Evolutionary conservation across 1,140 invertebrate genomes (phyloP).

Genomic region (Drosophila fuyamai): DNA sequence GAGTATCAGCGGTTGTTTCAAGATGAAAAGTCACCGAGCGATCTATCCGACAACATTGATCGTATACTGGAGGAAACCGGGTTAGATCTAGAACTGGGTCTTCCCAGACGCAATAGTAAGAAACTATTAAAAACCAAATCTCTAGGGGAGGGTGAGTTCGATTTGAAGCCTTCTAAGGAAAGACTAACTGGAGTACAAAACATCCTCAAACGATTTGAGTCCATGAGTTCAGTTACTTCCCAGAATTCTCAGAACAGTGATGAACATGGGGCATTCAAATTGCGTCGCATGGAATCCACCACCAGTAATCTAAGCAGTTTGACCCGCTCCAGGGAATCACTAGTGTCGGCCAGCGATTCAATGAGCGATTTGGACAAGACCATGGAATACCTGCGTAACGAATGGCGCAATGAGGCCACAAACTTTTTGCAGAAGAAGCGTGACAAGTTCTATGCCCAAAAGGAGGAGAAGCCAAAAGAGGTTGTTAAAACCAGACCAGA

Average conservation of each 20-base stretch:
- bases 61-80: constrained; percentile 74
- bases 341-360: constrained; percentile 60
- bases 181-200: constrained; percentile 72
- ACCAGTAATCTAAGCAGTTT: constrained; percentile 77
- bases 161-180: constrained; percentile 26
- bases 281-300: constrained; percentile 77
- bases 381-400: constrained; percentile 79
- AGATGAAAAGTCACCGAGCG: constrained; percentile 81
- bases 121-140: constrained; percentile 78
- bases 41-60: constrained; percentile 81
- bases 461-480: constrained; percentile 50
- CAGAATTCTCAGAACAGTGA: constrained; percentile 50
- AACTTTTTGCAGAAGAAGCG: constrained; percentile 80
- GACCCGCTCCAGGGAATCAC: constrained; percentile 67
- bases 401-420: constrained; percentile 81
- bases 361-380: constrained; percentile 79
- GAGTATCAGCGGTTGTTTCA: constrained; percentile 77
- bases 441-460: constrained; percentile 70
- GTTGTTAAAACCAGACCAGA: constrained; percentile 16
- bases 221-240: constrained; percentile 72
- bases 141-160: constrained; percentile 73
- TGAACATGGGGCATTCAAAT: constrained; percentile 68
- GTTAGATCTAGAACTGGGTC: constrained; percentile 70
- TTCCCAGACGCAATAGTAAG: constrained; percentile 61
- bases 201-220: constrained; percentile 77